phyloP scores from a whole-genome alignment of 2,888 invertebrate genomes.

The Melanargia galathea region DNA sequence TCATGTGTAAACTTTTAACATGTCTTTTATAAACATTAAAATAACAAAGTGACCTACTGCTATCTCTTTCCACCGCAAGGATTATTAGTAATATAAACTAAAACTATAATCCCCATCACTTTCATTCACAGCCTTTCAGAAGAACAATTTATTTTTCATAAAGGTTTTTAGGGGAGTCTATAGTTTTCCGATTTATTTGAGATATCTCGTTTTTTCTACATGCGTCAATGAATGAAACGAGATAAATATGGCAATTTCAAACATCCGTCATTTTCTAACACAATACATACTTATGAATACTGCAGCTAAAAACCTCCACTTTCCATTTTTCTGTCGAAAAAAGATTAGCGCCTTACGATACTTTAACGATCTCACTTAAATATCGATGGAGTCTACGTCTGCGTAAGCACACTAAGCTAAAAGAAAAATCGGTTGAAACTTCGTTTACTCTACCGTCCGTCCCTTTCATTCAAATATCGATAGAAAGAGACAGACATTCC shows the following conservation, averaged over 20 bases:
- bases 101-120: not conserved
- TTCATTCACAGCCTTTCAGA: conserved; percentile 1
- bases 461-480: conserved; percentile 4
- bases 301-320: too few relatives aligned
- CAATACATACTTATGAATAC: too few relatives aligned
- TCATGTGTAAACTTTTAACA: too few relatives aligned
- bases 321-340: too few relatives aligned
- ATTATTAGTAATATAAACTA: not conserved
- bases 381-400: too few relatives aligned
- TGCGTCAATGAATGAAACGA: not conserved
- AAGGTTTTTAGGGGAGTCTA: not conserved
- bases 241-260: not conserved
- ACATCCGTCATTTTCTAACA: too few relatives aligned
- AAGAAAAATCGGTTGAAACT: not conserved
- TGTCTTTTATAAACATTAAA: too few relatives aligned
- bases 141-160: not conserved
- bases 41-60: not conserved
- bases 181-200: not conserved
- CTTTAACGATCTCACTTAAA: too few relatives aligned
- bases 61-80: not conserved
- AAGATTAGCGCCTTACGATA: too few relatives aligned
- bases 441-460: not conserved
- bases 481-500: not conserved
- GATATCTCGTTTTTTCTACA: not conserved
- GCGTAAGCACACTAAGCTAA: too few relatives aligned